Percentiles rank a stretch among this genome's conserved stretches.
These are phyloP conservation scores for Larimichthys polyactis DNA, from an alignment of 2,113 vertebrate species.

Conservation along the genomic window DNA sequence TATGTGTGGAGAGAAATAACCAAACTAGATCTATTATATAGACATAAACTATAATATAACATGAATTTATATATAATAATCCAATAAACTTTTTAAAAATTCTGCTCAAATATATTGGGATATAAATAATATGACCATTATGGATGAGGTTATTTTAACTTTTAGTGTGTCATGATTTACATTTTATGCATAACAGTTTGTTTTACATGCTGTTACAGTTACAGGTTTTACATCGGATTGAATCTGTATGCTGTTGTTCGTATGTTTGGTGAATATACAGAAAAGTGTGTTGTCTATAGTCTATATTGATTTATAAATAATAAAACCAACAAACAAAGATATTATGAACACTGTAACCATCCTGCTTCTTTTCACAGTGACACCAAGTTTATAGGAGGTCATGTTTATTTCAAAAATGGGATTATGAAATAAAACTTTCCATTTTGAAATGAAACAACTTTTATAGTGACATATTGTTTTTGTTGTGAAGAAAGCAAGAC, in stretches of 20 bases:
- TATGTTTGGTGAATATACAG: not conserved
- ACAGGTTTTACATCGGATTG: too few relatives aligned
- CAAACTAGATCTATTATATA: not conserved
- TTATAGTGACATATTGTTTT: not conserved
- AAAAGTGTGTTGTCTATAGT: not conserved
- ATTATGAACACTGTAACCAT: not conserved
- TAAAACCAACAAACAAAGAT: too few relatives aligned
- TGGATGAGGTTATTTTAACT: not conserved
- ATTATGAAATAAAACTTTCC: not conserved
- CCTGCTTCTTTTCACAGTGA: not conserved
- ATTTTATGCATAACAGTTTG: not conserved
- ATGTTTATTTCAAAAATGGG: not conserved
- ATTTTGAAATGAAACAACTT: too few relatives aligned
- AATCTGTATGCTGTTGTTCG: too few relatives aligned
- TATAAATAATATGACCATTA: not conserved
- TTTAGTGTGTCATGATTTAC: not conserved
- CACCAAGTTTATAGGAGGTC: not conserved
- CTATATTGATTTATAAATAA: too few relatives aligned
- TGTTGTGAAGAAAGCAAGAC: not conserved
- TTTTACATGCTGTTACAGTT: not conserved
- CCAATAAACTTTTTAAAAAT: not conserved
- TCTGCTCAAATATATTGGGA: not conserved
- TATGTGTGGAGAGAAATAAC: constrained; percentile 73
- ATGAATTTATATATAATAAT: not conserved
- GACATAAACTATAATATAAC: not conserved